Conservation (phyloP, 2,888 invertebrate genomes). For the Ichneumoninae sp. region DNA sequence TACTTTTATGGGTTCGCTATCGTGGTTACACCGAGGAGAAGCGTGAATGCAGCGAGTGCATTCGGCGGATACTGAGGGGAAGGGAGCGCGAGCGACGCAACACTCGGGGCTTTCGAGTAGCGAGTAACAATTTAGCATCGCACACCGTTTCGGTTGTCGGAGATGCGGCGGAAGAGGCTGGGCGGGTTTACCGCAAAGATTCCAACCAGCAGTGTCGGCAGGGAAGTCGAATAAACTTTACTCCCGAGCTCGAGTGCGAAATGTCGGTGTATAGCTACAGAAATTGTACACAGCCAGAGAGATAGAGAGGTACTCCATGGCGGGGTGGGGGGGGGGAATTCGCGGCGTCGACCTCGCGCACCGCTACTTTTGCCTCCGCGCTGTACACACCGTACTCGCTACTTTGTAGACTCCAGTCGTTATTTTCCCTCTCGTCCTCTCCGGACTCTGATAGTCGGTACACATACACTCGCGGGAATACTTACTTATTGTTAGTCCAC, state of each 20-base stretch:
- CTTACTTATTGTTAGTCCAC: conserved; percentile 54
- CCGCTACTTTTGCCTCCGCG: neutral
- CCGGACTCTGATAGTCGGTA: conserved; percentile 18
- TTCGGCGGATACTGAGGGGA: neutral
- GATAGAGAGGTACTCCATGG: conserved; percentile 25
- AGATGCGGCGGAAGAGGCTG: conserved; percentile 13
- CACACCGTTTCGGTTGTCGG: conserved; percentile 29
- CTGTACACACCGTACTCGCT: neutral
- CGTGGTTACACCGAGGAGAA: neutral
- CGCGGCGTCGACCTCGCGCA: conserved; percentile 6
- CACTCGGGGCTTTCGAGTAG: neutral
- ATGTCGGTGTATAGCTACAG: conserved; percentile 21
- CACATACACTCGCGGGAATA: conserved; percentile 39
- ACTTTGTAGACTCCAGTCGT: conserved; percentile 30
- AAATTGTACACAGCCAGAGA: conserved; percentile 7
- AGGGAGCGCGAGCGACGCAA: conserved; percentile 26
- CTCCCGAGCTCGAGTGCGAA: conserved; percentile 12
- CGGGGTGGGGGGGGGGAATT: neutral
- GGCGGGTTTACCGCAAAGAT: conserved; percentile 51
- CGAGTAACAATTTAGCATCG: conserved; percentile 53
- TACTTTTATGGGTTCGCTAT: conserved; percentile 27
- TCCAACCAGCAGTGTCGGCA: conserved; percentile 26
- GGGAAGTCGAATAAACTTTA: conserved; percentile 57
- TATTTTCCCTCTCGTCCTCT: conserved; percentile 34
- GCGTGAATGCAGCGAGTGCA: neutral